Evolutionary conservation across 2,113 vertebrate species (phyloP), one percentile per base, ranked within the genome.

Genomic region (Labeo catla): DNA sequence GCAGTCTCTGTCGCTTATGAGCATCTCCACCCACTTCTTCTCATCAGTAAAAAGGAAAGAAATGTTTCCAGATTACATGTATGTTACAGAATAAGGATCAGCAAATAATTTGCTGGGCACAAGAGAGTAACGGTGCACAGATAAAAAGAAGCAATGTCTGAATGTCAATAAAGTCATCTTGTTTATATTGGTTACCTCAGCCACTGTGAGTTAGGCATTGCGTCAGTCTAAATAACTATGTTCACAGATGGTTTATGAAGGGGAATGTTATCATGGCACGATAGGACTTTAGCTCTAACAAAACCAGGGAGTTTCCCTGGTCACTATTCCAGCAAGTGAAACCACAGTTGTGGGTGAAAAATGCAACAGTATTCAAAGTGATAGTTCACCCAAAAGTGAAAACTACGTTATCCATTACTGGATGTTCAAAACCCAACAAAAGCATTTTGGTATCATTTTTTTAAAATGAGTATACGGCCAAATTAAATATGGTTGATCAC

Each of bases 271-370:
- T 76, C 45, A 19, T 36, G 50, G 76, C 76, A 77, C n/a, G 34
- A 59, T 28, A 78, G 50, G 50, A 78, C 36, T 45, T 39, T 8
- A 10, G 54, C 21, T 50, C 45, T 49, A 21, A 5, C 6, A 76
- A 80, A 63, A 80, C 57, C 36, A 45, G 77, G 77, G 57, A 80
- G 19, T 61, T 80, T 45, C 77, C 77, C 57, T 45, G 36, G 54
- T 79, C 36, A 45, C 21, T n/a, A 12, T 61, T 61, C 54, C 8
- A 43, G 77, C 11, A 45, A 79, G 77, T 13, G 43, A 79, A 79
- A 61, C 77, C 77, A 45, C 34, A 43, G 34, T 43, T 79, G 52
- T n/a, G 50, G 52, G 8, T 76, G n/a, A 39, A 59, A 78, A 45
- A 12, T 59, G 9, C 16, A 34, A 36, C 15, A 1, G 34, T 3